Base-by-base conservation (phyloP, 1,140 invertebrate species). In the Atta colombica region DNA sequence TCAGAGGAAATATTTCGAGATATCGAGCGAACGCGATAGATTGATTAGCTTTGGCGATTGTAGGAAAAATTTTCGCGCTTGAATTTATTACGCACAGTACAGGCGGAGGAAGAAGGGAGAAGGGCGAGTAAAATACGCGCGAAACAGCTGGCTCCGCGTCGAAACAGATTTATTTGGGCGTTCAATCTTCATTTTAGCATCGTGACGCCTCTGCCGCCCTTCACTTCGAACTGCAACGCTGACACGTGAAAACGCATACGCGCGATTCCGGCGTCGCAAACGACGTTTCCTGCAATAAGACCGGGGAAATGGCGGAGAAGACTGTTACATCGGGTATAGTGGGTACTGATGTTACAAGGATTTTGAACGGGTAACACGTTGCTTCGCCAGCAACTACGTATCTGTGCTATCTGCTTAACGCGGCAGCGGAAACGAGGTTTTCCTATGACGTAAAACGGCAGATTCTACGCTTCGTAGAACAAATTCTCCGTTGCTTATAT, bases 1-100 rank as follows among this genome's bases (percentile, higher is more conserved):
- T 60, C 39, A 45, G 55, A 14, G 39, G 5, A 2, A 84, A 84
- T 82, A 82, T 82, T 82, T 82, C 18, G 68, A 74, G 53, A 82
- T 82, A 84, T 75, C 31, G 35, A 35, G 21, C 69, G 14, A 21
- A 18, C 69, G 21, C 63, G 58, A 78, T 81, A 81, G 80, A 84
- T 84, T 75, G 80, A 84, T 61, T 84, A 84, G 80, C 55, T 51
- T n/a, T n/a, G 80, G 12, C 69, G 80, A 82, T 82, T 74, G 80
- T 61, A 35, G 80, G 18, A 61, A 75, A 63, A 84, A 61, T 84
- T 49, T 74, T n/a, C 55, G n/a, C 55, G 35, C 25, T 21, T 51
- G 55, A 84, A 84, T 84, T 84, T 75, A 84, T 61, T 51, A 63
- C 80, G 39, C 6, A 8, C 7, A 16, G 39, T 18, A 6, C 25